A percentile compares a stretch with the other conserved stretches of the same genome.
Evolutionary conservation across 2,888 invertebrate species (phyloP).

Genomic region (Melikaiella ostensackeni): DNA sequence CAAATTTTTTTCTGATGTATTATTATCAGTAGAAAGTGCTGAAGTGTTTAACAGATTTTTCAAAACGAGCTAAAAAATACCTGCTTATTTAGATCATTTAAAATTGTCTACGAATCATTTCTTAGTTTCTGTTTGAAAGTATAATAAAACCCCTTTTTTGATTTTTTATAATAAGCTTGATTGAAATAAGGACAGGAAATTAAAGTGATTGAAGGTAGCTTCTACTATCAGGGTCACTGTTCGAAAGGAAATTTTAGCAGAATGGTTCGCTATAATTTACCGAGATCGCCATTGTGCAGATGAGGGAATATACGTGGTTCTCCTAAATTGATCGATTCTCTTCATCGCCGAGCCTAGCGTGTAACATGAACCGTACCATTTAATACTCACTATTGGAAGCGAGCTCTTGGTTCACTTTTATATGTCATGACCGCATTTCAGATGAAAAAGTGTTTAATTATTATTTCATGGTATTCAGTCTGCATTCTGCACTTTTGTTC

Average conservation of each 20-base stretch:
- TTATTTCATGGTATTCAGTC: neutral
- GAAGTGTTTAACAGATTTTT: too few species aligned
- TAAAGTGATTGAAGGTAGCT: conserved; percentile 20
- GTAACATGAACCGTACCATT: conserved; percentile 40
- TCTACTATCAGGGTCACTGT: conserved; percentile 7
- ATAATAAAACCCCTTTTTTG: neutral
- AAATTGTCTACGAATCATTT: neutral
- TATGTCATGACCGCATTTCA: conserved; percentile 23
- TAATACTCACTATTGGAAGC: conserved; percentile 32
- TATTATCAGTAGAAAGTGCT: too few species aligned
- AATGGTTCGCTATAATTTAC: conserved; percentile 28
- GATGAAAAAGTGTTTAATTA: conserved; percentile 10
- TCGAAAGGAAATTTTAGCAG: conserved; percentile 26
- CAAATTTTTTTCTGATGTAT: too few species aligned
- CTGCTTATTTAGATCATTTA: neutral
- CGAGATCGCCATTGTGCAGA: conserved; percentile 32
- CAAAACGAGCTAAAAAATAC: too few species aligned
- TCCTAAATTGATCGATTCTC: conserved; percentile 37
- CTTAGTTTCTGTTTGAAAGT: neutral
- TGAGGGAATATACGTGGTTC: conserved; percentile 33
- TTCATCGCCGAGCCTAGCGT: conserved; percentile 30
- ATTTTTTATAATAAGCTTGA: neutral
- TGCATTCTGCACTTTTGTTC: neutral
- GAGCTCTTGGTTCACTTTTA: conserved; percentile 15
- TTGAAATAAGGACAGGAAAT: conserved; percentile 9